Evolutionary conservation across 2,888 invertebrate species (phyloP), one percentile per base, ranked within the genome.

Genomic region (Euphydryas editha): DNA sequence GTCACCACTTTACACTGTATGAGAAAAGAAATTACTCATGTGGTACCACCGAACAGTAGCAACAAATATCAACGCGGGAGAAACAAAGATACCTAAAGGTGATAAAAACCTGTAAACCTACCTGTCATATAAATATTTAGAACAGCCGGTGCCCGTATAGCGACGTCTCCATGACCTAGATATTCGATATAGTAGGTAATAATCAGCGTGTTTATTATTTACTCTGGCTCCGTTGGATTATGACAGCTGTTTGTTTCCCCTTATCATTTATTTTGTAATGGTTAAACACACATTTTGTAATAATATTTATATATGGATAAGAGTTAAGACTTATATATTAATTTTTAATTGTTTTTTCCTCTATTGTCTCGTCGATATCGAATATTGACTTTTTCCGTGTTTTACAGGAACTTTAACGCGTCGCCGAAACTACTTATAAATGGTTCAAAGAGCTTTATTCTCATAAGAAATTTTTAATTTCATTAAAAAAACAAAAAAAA

Each of bases 111-210:
- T 30, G 4, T 30, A 30, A 30, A 30, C 1, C 30, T 30, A 30
- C 30, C 30, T 30, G 30, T 8, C 30, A 10, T 55, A 66, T 64
- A 67, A 68, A 71, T 67, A 69, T 69, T 64, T 62, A 64, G 64
- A 49, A 24, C 59, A 61, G 47, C 59, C 58, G 51, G 18, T 58
- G 46, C 61, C 68, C 66, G 62, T 68, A 68, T 68, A 55, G 51
- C 46, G n/a, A 60, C 42, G 66, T 70, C 68, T 62, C 72, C 72
- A 36, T 72, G 72, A 70, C 72, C 72, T 62, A 71, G 65, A 65
- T 71, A 44, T 39, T 55, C 13, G 30, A 54, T 42, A 54, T 46
- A 42, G 37, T 63, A 58, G 24, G 17, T 63, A 51, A 58, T 51
- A 24, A 47, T 21, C 20, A 47, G 24, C 51, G 39, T 57, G 58